phyloP scores from a whole-genome alignment of 2,888 invertebrate genomes.

The Lamellibrachia columna region DNA sequence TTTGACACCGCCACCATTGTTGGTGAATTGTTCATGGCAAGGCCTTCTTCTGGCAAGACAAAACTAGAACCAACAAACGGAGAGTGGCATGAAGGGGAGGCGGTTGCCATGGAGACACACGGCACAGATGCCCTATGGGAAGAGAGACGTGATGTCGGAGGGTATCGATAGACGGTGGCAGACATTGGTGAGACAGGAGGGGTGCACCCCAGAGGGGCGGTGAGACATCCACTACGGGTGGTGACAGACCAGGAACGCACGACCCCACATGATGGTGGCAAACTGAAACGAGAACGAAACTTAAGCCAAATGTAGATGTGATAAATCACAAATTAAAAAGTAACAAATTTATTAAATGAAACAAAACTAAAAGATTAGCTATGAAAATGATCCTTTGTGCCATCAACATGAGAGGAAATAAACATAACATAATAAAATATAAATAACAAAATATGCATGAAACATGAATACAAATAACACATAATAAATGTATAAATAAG shows the following conservation, averaged over 20 bases:
- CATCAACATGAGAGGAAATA: not conserved
- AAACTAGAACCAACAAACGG: constrained; percentile 16
- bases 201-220: constrained; percentile 46
- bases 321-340: not conserved
- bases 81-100: not conserved
- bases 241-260: constrained; percentile 62
- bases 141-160: constrained; percentile 32
- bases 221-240: constrained; percentile 41
- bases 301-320: not conserved
- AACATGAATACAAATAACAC: no score
- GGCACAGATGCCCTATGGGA: not conserved
- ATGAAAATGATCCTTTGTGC: no score
- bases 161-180: constrained; percentile 56
- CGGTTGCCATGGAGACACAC: not conserved
- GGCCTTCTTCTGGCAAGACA: not conserved
- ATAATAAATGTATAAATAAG: no score
- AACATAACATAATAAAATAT: not conserved
- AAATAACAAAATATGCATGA: not conserved
- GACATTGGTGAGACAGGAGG: constrained; percentile 46
- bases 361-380: not conserved
- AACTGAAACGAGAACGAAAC: not conserved
- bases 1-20: not conserved
- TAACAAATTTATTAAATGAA: not conserved
- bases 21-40: not conserved
- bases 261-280: constrained; percentile 46